Conservation (phyloP, 2,888 invertebrate species). For the Drosophila prolongata region DNA sequence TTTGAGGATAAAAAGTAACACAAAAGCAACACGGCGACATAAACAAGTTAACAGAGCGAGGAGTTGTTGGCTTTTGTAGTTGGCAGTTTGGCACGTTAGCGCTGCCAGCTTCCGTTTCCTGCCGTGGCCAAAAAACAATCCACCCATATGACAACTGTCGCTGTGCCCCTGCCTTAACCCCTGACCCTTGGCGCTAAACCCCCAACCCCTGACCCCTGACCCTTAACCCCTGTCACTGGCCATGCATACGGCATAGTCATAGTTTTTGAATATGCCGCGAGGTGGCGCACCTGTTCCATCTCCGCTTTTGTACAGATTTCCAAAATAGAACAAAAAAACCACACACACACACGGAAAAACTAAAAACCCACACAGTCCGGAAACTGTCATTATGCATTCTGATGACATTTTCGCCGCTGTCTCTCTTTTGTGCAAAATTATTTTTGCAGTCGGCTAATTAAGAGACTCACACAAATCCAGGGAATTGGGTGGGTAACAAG, state of each 20-base stretch:
- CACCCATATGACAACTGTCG: conserved; percentile 76
- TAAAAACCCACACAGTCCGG: conserved; percentile 19
- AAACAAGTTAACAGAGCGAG: conserved; percentile 71
- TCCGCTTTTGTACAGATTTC: conserved; percentile 54
- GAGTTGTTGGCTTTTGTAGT: conserved; percentile 29
- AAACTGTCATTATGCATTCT: conserved; percentile 78
- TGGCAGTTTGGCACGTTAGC: conserved; percentile 63
- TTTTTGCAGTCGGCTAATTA: conserved; percentile 73
- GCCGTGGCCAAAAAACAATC: conserved; percentile 56
- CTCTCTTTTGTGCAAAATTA: conserved; percentile 61
- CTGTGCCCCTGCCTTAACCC: conserved; percentile 11
- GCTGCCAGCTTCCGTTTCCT: conserved; percentile 70
- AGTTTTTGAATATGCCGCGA: conserved; percentile 61
- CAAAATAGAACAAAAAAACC: not conserved
- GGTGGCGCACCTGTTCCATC: conserved; percentile 67
- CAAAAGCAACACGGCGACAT: conserved; percentile 69
- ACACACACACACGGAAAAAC: not conserved
- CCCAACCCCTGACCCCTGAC: conserved; percentile 2
- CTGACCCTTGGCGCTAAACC: not conserved
- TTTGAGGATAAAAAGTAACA: conserved; percentile 60
- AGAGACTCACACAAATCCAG: conserved; percentile 34
- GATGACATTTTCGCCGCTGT: conserved; percentile 74
- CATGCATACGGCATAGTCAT: conserved; percentile 51
- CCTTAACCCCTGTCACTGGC: conserved; percentile 33
- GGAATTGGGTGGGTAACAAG: not conserved